phyloP scores from a whole-genome alignment of 2,797 vertebrate genomes.

The Acipenser ruthenus region DNA sequence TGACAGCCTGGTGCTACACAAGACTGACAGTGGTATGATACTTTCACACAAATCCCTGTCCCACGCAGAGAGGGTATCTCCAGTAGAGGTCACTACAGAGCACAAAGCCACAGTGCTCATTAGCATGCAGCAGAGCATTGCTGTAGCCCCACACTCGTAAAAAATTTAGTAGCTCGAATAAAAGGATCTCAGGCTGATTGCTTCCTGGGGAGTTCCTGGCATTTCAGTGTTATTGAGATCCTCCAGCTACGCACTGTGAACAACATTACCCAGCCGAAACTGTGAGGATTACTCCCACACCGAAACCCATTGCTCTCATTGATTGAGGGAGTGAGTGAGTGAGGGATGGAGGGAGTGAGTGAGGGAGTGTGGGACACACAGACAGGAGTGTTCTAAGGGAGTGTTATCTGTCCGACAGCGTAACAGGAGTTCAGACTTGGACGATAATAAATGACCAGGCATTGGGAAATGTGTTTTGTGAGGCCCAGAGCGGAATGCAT shows the following conservation, averaged over 20 bases:
- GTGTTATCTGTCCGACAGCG: no score
- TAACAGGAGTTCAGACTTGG: no score
- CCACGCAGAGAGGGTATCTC: not conserved
- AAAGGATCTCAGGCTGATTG: not conserved
- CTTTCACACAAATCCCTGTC: no score
- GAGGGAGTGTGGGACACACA: not conserved
- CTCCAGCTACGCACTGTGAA: conserved; percentile 2
- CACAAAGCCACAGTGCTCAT: conserved; percentile 16
- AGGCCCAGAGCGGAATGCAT: no score
- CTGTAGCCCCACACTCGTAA: conserved; percentile 10
- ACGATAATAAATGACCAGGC: no score
- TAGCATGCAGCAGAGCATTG: conserved; percentile 20
- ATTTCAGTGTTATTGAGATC: conserved; percentile 22
- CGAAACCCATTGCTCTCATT: not conserved
- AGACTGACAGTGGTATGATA: no score
- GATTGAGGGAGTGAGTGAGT: not conserved
- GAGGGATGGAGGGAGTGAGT: not conserved
- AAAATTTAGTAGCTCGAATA: conserved; percentile 16
- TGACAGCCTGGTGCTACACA: no score
- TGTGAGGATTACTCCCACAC: not conserved
- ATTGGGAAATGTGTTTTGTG: no score
- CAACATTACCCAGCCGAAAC: not conserved
- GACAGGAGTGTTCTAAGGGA: not conserved
- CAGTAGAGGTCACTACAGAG: conserved; percentile 30
- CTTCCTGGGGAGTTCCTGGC: conserved; percentile 23